These are phyloP conservation scores for Lepidonotus clava DNA, from an alignment of 2,888 invertebrate genomes.

Conservation along the genomic window DNA sequence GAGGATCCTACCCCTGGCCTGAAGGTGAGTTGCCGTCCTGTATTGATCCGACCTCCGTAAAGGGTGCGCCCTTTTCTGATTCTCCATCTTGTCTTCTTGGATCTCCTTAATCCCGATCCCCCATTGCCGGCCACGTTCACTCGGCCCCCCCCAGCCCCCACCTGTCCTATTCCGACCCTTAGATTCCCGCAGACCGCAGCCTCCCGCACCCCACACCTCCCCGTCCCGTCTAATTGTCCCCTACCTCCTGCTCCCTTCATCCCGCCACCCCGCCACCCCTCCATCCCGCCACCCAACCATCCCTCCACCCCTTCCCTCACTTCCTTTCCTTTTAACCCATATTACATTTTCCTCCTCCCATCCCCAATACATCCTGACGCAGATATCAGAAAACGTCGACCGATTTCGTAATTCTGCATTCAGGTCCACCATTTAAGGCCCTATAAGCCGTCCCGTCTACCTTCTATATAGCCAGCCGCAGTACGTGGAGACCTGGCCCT, in stretches of 20 bases:
- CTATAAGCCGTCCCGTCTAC: too few relatives aligned
- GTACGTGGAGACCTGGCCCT: too few relatives aligned
- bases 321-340: not conserved
- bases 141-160: not conserved
- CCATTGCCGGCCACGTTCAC: not conserved
- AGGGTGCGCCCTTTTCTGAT: too few relatives aligned
- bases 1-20: not conserved
- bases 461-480: too few relatives aligned
- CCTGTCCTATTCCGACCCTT: not conserved
- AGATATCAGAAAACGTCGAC: too few relatives aligned
- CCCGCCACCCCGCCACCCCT: not conserved
- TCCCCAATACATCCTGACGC: too few relatives aligned
- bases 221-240: not conserved
- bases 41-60: too few relatives aligned
- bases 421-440: too few relatives aligned
- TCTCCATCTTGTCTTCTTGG: too few relatives aligned
- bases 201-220: not conserved
- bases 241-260: not conserved
- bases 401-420: too few relatives aligned
- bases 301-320: not conserved
- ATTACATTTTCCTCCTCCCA: not conserved
- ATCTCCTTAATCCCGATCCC: too few relatives aligned
- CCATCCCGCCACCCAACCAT: too few relatives aligned
- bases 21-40: conserved; percentile 1
- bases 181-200: not conserved